Evolutionary conservation across 1,140 invertebrate genomes (phyloP), one percentile per base, ranked within the genome.

Genomic region (Ctenoplectra terminalis): DNA sequence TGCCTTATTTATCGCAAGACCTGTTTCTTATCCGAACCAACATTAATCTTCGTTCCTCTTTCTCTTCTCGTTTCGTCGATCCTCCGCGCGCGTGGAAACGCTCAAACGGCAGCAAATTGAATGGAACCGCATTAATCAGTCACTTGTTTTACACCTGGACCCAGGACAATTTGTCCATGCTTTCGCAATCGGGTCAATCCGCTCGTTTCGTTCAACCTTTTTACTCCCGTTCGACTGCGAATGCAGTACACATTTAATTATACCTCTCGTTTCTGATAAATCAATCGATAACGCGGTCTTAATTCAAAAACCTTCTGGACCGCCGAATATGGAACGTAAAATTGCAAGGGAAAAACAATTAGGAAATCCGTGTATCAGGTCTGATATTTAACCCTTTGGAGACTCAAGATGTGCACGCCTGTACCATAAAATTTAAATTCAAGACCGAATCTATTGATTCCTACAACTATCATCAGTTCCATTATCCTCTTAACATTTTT

Each of bases 41-140:
- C 56, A 73, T 86, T 70, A 67, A 83, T 87, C 84, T 86, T 76
- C 26, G n/a, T 46, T 73, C 20, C 23, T 63, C n/a, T n/a, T n/a
- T 37, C 29, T 7, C 29, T 50, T 34, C 20, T 34, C 66, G 23
- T 43, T 84, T 48, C 34, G 37, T 46, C 64, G 60, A 37, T 40
- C 2, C 60, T 63, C 60, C 69, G 7, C 17, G n/a, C 37, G 31
- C 56, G 13, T 6, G 15, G 29, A 46, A 46, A 60, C 54, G 56
- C 17, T 40, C 3, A 60, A 86, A 86, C 43, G 54, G 31, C 34
- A 26, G 58, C 75, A 83, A 80, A 87, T 87, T 75, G 83, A 86
- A 87, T 83, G 80, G 15, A 26, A 76, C 64, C 46, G 46, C 73
- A 66, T 86, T 77, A 85, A 82, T 82, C 83, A 69, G 52, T 15